phyloP scores from a whole-genome alignment of 1,140 invertebrate genomes.

The Aphidius gifuensis region DNA sequence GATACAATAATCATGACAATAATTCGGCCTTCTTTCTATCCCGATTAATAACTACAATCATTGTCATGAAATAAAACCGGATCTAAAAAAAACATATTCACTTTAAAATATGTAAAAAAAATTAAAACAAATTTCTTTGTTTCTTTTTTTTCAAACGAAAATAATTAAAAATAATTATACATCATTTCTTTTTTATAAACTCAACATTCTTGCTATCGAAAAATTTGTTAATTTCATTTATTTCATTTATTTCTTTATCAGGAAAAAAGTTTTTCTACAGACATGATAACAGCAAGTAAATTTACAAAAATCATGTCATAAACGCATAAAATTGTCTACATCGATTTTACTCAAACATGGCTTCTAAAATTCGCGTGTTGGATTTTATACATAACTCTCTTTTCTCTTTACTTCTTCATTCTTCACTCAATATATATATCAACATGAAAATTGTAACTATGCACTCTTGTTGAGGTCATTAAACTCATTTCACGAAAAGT shows the following conservation, averaged over 20 bases:
- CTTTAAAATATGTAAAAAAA: not conserved
- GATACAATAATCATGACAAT: not conserved
- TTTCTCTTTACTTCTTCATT: not conserved
- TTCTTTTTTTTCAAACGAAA: no score
- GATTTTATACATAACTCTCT: not conserved
- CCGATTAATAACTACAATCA: not conserved
- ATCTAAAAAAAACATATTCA: no score
- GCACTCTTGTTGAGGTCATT: conserved; percentile 8
- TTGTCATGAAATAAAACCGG: conserved; percentile 8
- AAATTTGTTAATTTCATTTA: no score
- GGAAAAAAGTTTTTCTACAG: no score
- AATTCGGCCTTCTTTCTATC: not conserved
- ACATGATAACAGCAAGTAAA: no score
- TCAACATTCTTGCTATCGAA: no score
- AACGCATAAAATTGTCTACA: no score
- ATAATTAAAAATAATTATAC: no score
- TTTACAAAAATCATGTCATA: no score
- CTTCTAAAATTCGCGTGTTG: not conserved
- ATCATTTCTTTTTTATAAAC: no score
- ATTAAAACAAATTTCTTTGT: not conserved
- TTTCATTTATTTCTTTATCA: no score
- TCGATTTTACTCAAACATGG: no score
- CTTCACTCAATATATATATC: conserved; percentile 10
- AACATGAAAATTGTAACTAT: not conserved
- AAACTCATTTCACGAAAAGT: conserved; percentile 7